Evolutionary conservation across 92 coral and sea anemone genomes (phyloP), one percentile per base, ranked within the genome.

Genomic region (Zoanthus sansibaricus): DNA sequence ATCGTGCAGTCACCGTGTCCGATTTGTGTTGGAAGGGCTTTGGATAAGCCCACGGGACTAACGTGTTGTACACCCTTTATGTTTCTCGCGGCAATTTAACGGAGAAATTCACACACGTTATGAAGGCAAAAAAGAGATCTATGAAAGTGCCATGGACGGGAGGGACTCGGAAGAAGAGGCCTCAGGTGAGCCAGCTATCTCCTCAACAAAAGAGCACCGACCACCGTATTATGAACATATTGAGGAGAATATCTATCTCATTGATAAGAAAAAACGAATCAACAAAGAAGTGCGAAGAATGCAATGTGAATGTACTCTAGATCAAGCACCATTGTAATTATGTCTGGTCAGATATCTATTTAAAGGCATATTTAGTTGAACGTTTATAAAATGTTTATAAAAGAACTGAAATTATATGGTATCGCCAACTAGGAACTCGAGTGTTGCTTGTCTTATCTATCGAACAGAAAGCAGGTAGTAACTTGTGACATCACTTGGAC

Each of bases 191-290:
- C 98, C 88, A 11, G 89, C 93, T 44, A 95, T 93, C 59, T 95
- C 98, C 13, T 97, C 99, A 20, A 95, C 97, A 0, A 88, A 84
- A 12, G 98, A 95, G 44, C 92, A 93, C 66, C 90, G 90, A 37
- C 98, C 96, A 12, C 94, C 96, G 0, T 87, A 82, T 51, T 97
- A 95, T 89, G 98, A 95, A 45, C 89, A 89, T 25, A 68, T 95
- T 73, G 92, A 90, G 70, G 99, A 97, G 89, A 97, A 97, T 86
- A 89, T 88, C 13, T 97, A 97, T 66, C 92, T 97, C 31, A 92
- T 96, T 75, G 90, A 97, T 88, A 95, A 90, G 99, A 25, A 25
- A 25, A 25, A 25, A 25, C 25, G 25, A 25, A 25, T 25, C 25
- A 25, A 0, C 25, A 25, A 25, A 25, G 25, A 25, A 25, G 25